Evolutionary conservation across 2,113 vertebrate species (phyloP).

Genomic region (Lophius piscatorius): DNA sequence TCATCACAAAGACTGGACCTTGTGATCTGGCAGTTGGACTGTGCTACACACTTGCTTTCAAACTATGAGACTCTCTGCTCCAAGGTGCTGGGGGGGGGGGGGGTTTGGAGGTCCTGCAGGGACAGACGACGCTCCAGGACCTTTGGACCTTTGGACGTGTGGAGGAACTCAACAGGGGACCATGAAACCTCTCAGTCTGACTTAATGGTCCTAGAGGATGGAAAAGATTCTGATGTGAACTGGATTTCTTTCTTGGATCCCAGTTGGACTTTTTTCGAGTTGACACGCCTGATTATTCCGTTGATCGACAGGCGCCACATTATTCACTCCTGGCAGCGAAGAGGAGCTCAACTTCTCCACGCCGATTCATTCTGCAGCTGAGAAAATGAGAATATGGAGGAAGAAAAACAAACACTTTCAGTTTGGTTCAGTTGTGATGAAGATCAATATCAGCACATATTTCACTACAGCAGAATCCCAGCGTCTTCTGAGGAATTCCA

Average conservation of each 20-base stretch:
- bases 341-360: constrained; percentile 28
- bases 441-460: constrained; percentile 52
- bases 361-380: constrained; percentile 44
- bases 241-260: constrained; percentile 48
- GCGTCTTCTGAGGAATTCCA: constrained; percentile 37
- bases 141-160: constrained; percentile 3
- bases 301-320: constrained; percentile 37
- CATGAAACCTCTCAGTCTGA: not conserved
- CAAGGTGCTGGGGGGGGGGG: constrained; percentile 1
- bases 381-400: constrained; percentile 40
- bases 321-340: constrained; percentile 33
- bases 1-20: constrained; percentile 45
- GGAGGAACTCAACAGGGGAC: not conserved
- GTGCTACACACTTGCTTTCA: constrained; percentile 17
- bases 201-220: not conserved
- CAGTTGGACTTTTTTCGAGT: constrained; percentile 17
- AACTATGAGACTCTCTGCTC: constrained; percentile 36
- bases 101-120: not conserved
- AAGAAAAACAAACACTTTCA: constrained; percentile 25
- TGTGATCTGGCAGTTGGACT: constrained; percentile 50
- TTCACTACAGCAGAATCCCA: constrained; percentile 28
- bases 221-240: constrained; percentile 27
- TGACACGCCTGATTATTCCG: constrained; percentile 9
- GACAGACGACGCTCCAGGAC: not conserved
- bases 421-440: constrained; percentile 37